Conservation (phyloP, 1,140 invertebrate species). For the Pristionchus pacificus region DNA sequence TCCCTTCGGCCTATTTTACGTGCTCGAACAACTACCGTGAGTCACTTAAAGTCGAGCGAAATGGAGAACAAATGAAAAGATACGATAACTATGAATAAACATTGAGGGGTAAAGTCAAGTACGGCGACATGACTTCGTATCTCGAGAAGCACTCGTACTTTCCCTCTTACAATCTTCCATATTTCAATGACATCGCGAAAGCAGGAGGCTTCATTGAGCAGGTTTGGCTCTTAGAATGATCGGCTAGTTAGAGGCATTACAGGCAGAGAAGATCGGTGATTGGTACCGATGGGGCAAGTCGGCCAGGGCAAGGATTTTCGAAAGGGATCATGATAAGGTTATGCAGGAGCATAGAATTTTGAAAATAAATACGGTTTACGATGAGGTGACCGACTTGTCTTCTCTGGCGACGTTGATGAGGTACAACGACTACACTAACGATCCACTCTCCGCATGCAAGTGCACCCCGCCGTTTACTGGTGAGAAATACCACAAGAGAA, state of each 20-base stretch:
- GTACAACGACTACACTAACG: slow-evolving; percentile 71
- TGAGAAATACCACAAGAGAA: not conserved
- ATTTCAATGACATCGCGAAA: slow-evolving; percentile 68
- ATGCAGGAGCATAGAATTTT: too few relatives aligned
- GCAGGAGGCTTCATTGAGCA: slow-evolving; percentile 60
- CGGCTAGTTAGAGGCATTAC: too few relatives aligned
- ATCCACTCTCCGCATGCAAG: slow-evolving; percentile 68
- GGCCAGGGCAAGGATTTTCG: slow-evolving; percentile 60
- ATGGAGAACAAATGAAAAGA: too few relatives aligned
- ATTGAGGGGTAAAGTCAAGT: slow-evolving; percentile 58
- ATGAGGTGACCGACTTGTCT: too few relatives aligned
- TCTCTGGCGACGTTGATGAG: too few relatives aligned
- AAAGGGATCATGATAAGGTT: slow-evolving; percentile 63
- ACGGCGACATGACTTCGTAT: slow-evolving; percentile 68
- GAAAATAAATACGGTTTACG: too few relatives aligned
- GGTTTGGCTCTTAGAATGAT: too few relatives aligned
- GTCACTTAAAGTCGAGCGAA: slow-evolving; percentile 39
- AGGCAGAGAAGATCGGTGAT: slow-evolving; percentile 69
- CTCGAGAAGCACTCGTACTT: slow-evolving; percentile 70
- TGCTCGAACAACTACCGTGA: slow-evolving; percentile 79
- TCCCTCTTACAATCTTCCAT: slow-evolving; percentile 75
- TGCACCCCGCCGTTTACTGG: slow-evolving; percentile 70
- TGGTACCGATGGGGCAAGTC: slow-evolving; percentile 68
- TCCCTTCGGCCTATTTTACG: slow-evolving; percentile 67
- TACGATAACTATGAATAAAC: too few relatives aligned